phyloP scores from a whole-genome alignment of 2,888 invertebrate genomes.

The Heliconius hortense region DNA sequence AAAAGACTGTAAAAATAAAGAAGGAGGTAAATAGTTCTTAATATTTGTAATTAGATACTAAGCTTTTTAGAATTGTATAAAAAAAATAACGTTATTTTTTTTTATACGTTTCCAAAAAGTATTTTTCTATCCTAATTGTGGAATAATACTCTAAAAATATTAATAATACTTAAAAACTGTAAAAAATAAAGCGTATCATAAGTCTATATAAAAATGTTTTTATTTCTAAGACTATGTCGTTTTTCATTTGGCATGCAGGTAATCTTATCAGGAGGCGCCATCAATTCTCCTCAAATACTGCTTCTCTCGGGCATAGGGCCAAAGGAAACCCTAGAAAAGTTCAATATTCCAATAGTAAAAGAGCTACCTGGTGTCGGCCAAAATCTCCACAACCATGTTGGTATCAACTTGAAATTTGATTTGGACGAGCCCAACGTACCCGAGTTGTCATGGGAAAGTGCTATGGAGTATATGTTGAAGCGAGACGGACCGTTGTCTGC shows the following conservation, averaged over 20 bases:
- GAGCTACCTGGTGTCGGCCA: slow-evolving; percentile 86
- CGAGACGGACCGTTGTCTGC: slow-evolving; percentile 84
- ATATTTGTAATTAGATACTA: background rate
- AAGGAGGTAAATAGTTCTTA: slow-evolving; percentile 69
- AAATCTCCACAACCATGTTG: slow-evolving; percentile 86
- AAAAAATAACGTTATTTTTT: too few relatives aligned
- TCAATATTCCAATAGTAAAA: slow-evolving; percentile 82
- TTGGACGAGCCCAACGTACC: slow-evolving; percentile 77
- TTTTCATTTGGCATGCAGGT: slow-evolving; percentile 56
- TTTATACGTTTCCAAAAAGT: too few relatives aligned
- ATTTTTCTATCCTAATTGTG: too few relatives aligned
- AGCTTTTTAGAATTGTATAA: too few relatives aligned
- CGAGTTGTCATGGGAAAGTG: slow-evolving; percentile 83
- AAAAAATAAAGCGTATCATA: too few relatives aligned
- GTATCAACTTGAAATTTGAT: slow-evolving; percentile 81
- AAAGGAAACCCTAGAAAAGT: slow-evolving; percentile 79
- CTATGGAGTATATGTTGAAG: slow-evolving; percentile 83
- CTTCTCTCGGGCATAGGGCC: slow-evolving; percentile 86
- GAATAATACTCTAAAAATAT: too few relatives aligned
- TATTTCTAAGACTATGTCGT: background rate
- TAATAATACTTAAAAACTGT: too few relatives aligned
- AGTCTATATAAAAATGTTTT: too few relatives aligned
- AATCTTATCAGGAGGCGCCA: slow-evolving; percentile 83
- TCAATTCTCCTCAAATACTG: slow-evolving; percentile 86
- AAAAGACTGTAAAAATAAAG: slow-evolving; percentile 70